These are phyloP conservation scores for Pica pica DNA, from an alignment of 2,113 vertebrate species.

Conservation along the genomic window DNA sequence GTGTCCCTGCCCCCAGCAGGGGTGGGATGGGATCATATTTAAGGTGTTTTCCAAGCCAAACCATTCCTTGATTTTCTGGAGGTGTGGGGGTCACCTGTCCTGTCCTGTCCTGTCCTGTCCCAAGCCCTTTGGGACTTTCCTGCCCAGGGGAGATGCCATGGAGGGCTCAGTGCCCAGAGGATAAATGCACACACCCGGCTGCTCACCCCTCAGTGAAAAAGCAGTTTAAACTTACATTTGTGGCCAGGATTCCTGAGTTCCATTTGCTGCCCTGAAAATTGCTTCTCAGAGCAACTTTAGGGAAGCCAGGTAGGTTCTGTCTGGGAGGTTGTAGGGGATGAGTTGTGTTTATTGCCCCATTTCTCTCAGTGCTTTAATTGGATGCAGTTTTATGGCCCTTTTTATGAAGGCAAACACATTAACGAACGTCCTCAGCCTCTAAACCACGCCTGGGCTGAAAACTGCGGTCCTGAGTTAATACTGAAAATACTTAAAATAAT, in stretches of 20 bases:
- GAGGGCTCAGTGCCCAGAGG: background rate
- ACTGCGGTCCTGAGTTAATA: background rate
- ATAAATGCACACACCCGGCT: accelerated
- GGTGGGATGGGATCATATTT: background rate
- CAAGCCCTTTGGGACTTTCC: accelerated
- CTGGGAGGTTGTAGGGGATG: background rate
- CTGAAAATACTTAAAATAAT: background rate
- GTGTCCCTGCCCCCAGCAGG: background rate
- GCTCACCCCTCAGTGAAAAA: accelerated
- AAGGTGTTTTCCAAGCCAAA: background rate
- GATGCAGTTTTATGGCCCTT: background rate
- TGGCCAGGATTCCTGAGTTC: no score
- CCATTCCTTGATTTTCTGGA: background rate
- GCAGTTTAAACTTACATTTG: background rate
- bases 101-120: background rate
- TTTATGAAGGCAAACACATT: background rate
- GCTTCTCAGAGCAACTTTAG: background rate
- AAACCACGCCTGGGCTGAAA: background rate
- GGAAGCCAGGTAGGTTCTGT: background rate
- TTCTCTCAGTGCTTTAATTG: background rate
- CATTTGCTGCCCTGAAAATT: background rate
- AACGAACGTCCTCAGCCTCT: background rate
- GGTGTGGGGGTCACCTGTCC: background rate
- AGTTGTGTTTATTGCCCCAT: background rate
- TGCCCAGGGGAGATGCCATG: background rate